Conservation (phyloP, 2,888 invertebrate species). For the Leptopilina drosophilae region DNA sequence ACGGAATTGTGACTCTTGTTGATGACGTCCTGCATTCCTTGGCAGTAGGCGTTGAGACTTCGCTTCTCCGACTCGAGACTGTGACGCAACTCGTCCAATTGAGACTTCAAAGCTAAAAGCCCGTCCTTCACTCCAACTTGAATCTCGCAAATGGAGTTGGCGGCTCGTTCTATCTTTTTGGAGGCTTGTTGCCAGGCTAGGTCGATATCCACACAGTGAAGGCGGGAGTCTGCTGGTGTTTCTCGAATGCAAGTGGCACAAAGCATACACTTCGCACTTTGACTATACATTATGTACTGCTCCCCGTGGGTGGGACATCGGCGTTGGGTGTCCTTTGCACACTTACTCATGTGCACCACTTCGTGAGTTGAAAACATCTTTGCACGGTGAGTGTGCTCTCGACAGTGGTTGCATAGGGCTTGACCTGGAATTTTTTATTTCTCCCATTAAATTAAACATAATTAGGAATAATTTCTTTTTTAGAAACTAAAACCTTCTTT, state of each 20-base stretch:
- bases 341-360: constrained; percentile 85
- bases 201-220: constrained; percentile 86
- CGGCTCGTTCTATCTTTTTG: constrained; percentile 84
- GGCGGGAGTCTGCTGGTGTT: constrained; percentile 82
- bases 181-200: constrained; percentile 85
- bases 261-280: constrained; percentile 83
- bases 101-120: constrained; percentile 81
- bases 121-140: constrained; percentile 84
- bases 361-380: constrained; percentile 88
- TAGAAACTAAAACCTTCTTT: no score
- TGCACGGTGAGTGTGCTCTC: constrained; percentile 86
- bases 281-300: constrained; percentile 87
- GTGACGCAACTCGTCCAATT: constrained; percentile 83
- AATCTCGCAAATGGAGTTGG: constrained; percentile 78
- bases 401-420: constrained; percentile 84
- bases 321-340: constrained; percentile 83
- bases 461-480: no score
- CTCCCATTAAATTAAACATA: not conserved
- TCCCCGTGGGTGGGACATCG: constrained; percentile 85
- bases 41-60: constrained; percentile 83
- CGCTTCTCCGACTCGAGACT: constrained; percentile 83
- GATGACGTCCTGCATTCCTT: constrained; percentile 83
- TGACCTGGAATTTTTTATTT: constrained; percentile 78
- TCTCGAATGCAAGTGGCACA: constrained; percentile 88
- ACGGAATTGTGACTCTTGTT: constrained; percentile 83